Percentiles rank a stretch among this genome's conserved stretches.
These are phyloP conservation scores for Petrocephalus microphthalmus DNA, from an alignment of 2,113 vertebrate species.

Conservation along the genomic window DNA sequence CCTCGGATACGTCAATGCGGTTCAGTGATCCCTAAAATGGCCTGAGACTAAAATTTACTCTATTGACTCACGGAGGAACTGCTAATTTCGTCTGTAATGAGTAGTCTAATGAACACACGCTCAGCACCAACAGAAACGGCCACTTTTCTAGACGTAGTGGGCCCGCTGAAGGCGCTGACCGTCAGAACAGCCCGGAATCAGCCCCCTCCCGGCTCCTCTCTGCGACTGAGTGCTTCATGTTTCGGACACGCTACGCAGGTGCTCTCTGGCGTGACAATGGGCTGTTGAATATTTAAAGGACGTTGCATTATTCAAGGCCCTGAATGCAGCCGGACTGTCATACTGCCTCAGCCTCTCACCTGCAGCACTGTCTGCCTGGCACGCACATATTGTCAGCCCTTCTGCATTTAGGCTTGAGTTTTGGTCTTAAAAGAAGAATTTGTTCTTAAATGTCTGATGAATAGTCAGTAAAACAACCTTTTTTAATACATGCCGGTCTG, in stretches of 20 bases:
- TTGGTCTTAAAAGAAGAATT: not conserved
- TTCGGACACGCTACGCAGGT: constrained; percentile 29
- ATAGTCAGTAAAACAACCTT: not conserved
- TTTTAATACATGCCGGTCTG: not conserved
- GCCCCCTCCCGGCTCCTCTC: not conserved
- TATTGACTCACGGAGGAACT: not conserved
- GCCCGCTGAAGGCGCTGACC: not conserved
- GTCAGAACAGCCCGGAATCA: not conserved
- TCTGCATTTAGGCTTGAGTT: no score
- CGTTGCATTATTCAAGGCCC: constrained; percentile 43
- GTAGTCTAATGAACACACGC: not conserved
- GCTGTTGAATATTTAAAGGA: constrained; percentile 46
- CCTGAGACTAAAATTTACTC: not conserved
- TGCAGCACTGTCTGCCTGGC: not conserved
- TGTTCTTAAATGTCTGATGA: not conserved
- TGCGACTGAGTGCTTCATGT: not conserved
- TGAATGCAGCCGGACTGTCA: not conserved
- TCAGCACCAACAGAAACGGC: not conserved
- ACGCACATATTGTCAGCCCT: not conserved
- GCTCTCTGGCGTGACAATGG: constrained; percentile 27
- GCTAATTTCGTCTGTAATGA: not conserved
- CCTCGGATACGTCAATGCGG: not conserved
- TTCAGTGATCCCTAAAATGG: not conserved
- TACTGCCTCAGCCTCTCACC: no score
- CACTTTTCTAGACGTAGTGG: not conserved